Evolutionary conservation across 2,888 invertebrate species (phyloP), one percentile per base, ranked within the genome.

Genomic region (Tanypteryx hageni): DNA sequence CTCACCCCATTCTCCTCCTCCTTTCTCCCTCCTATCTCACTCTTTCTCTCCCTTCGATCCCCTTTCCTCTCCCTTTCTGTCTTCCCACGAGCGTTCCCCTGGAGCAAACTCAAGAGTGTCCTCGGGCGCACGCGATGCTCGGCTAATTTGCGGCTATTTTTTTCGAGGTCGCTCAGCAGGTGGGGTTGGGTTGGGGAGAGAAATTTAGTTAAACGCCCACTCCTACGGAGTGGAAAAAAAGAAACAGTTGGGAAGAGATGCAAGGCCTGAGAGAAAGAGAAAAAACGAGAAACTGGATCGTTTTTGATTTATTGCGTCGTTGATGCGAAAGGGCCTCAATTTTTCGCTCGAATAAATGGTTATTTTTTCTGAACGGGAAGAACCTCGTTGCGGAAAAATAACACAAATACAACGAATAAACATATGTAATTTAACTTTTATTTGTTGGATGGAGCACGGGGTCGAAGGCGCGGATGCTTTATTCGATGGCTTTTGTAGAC

Each of bases 121-220:
- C 27, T 76, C 22, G 18, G 11, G 76, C 76, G 22, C 76, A 76
- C 76, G 76, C 76, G 76, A 76, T 76, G 76, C 22, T 9, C n/a
- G 68, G 68, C 11, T 14, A 16, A 64, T n/a, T 68, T 22, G 68
- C 11, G 76, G 22, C 9, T 27, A 7, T 27, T 27, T 13, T 27
- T 76, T 76, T 76, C 76, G 76, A 76, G 76, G 76, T 76, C 76
- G 76, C 27, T 27, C 22, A 11, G 68, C n/a, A 11, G 68, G 68
- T 68, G 18, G 68, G 13, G 9, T 13, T 44, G 44, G 44, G 44
- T 44, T 44, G 44, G 44, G 5, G 22, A 76, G 22, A 27, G 76
- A 76, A 27, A 76, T 14, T 76, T 44, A 44, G 44, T 44, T 76
- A 22, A 76, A 76, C 76, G 76, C 76, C 76, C 76, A 27, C 27